Base-by-base conservation (phyloP, 37 sponge, comb jelly and placozoan species). In the Chondrilla cf. caribensis region DNA sequence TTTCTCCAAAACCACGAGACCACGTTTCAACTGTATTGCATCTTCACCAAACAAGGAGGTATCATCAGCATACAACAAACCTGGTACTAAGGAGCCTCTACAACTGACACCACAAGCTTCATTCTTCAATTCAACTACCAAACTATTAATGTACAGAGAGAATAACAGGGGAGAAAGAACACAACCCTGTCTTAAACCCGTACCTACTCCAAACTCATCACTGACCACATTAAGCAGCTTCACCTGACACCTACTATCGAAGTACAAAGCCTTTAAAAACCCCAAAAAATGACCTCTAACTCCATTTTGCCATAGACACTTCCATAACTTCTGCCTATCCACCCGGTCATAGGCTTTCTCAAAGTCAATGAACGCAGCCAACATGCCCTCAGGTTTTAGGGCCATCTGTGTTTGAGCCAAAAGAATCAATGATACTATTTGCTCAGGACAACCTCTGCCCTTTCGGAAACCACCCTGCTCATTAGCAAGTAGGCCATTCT, bases 381-480 rank as follows among this genome's bases (percentile, higher is more conserved):
- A 7, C 37, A 68, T 68, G 2, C 70, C 70, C 3, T 29, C 32
- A 9, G 25, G 2, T 2, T 3, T 11, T 6, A 2, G 26, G 1
- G 32, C 3, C 70, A 68, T 28, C 70, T 36, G 2, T 31, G 37
- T 36, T 33, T 68, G 70, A 1, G 36, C 70, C 33, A 68, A 36
- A 31, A 68, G 37, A 3, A 68, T 2, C 70, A 79, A 25, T 26
- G 58, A 2, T 4, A 79, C 2, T 26, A 79, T 54, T 2, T 79
- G 58, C 9, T 79, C 59, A 6, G 24, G 25, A 57, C 79, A 79
- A 19, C 79, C 31, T 32, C 79, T 54, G 21, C 59, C 59, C 2
- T 26, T 79, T 5, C 79, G 79, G 36, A 79, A 79, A 8, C 59
- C 79, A 79, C 47, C 47, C 32, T 79, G 79, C 59, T 79, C 79